Evolutionary conservation across 2,113 vertebrate genomes (phyloP).

Genomic region (Pristiophorus japonicus): DNA sequence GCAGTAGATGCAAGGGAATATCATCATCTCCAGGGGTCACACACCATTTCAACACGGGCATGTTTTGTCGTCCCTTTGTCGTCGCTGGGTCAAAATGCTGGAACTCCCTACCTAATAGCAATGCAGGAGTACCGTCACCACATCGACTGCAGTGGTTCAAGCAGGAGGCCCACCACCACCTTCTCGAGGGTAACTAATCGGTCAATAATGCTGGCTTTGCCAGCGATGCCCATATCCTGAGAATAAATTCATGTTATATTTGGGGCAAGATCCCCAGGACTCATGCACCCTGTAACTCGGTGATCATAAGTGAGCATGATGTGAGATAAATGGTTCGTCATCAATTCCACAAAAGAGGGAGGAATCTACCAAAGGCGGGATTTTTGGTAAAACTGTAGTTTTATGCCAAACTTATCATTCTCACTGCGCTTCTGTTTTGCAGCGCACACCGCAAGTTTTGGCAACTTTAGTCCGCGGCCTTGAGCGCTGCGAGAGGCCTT

Average conservation of each 20-base stretch:
- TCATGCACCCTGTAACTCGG: not conserved
- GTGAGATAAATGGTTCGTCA: not conserved
- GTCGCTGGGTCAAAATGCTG: not conserved
- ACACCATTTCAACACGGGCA: not conserved
- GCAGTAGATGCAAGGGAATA: not conserved
- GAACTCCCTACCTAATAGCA: not conserved
- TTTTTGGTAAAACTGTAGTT: no score
- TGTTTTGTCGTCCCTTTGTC: not conserved
- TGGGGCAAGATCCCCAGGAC: not conserved
- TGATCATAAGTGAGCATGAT: not conserved
- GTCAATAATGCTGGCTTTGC: not conserved
- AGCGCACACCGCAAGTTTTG: no score
- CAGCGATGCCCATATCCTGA: not conserved
- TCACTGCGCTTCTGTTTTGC: no score
- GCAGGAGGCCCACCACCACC: no score
- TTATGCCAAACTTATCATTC: no score
- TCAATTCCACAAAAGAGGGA: not conserved
- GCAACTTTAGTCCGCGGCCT: no score
- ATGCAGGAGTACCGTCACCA: not conserved
- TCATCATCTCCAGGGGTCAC: not conserved
- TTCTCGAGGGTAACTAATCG: not conserved
- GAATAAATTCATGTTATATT: not conserved
- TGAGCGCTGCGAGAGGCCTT: no score
- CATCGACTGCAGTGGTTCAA: not conserved
- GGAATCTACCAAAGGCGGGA: no score